Evolutionary conservation across 2,888 invertebrate species (phyloP), one percentile per base, ranked within the genome.

Genomic region (Alitta virens): DNA sequence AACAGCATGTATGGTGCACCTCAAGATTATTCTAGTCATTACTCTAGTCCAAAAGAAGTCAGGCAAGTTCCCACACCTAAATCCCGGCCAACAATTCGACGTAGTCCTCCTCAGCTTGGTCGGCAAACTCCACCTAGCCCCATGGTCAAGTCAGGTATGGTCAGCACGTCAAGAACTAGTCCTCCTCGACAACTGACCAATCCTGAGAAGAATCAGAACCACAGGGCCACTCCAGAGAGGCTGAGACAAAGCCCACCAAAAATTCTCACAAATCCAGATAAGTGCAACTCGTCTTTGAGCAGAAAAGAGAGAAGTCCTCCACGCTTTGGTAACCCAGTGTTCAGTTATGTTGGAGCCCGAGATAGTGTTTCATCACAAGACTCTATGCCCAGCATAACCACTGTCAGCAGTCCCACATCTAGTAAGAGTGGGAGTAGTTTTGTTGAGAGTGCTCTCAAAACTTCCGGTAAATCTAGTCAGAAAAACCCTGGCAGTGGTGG

Each of bases 141-240:
- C 7, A 7, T 46, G 18, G 46, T 46, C 18, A n/a, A 21, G 46
- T 46, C 46, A 16, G 33, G 33, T 5, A 33, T 33, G 33, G 33
- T 33, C 33, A 33, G 33, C 12, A 33, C 33, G 7, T 7, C 33
- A 5, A 33, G 33, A 18, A 43, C 49, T 16, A 57, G 57, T 27
- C 43, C 57, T 2, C 49, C 49, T 33, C 43, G 57, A 18, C 46
- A 49, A 33, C 27, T 57, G 18, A 57, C 46, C 50, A 49, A 49
- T 16, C 23, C 49, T 16, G 49, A 18, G 18, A 49, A 49, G 18
- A 49, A n/a, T 49, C 25, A 43, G 50, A 49, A 24, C 16, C 43
- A 49, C 33, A 33, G 33, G 33, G 33, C 33, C 33, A 33, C 33
- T 12, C 33, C 33, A 5, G 33, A 33, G 33, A 12, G 18, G 21